Evolutionary conservation across 2,888 invertebrate genomes (phyloP).

Genomic region (Agelastica alni): DNA sequence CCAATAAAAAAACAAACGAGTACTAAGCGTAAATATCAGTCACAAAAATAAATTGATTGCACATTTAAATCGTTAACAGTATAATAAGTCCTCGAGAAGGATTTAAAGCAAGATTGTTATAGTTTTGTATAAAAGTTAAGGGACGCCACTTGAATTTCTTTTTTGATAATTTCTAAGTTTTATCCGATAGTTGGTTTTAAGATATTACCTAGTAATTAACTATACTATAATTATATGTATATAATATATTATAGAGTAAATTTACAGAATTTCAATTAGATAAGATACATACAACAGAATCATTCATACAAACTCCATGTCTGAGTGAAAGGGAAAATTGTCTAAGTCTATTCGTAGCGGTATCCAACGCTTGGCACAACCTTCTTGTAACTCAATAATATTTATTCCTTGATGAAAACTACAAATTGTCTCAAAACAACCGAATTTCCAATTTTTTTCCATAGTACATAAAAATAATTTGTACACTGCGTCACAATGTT

Average conservation of each 20-base stretch:
- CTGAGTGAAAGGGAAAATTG: constrained; percentile 44
- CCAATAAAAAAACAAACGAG: constrained; percentile 11
- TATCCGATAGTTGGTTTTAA: constrained; percentile 51
- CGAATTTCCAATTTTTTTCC: no score
- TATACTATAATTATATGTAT: constrained; percentile 55
- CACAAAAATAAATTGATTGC: constrained; percentile 34
- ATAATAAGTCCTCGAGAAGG: constrained; percentile 21
- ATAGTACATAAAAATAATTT: no score
- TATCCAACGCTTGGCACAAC: no score
- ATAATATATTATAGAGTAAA: constrained; percentile 57
- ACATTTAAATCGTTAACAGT: constrained; percentile 33
- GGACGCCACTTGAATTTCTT: constrained; percentile 54
- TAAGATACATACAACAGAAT: constrained; percentile 55
- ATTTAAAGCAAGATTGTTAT: constrained; percentile 36
- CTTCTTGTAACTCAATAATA: no score
- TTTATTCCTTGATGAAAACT: no score
- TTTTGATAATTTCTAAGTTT: constrained; percentile 52
- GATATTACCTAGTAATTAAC: constrained; percentile 54
- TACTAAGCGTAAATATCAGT: constrained; percentile 36
- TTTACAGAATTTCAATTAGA: constrained; percentile 57
- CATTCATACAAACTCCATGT: constrained; percentile 52
- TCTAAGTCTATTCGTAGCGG: no score
- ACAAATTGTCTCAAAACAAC: no score
- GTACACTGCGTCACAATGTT: no score
- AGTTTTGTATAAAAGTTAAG: constrained; percentile 55